Percentiles rank a stretch among this genome's conserved stretches.
Evolutionary conservation across 2,888 invertebrate species (phyloP).

Genomic region (Charanyca ferruginea): DNA sequence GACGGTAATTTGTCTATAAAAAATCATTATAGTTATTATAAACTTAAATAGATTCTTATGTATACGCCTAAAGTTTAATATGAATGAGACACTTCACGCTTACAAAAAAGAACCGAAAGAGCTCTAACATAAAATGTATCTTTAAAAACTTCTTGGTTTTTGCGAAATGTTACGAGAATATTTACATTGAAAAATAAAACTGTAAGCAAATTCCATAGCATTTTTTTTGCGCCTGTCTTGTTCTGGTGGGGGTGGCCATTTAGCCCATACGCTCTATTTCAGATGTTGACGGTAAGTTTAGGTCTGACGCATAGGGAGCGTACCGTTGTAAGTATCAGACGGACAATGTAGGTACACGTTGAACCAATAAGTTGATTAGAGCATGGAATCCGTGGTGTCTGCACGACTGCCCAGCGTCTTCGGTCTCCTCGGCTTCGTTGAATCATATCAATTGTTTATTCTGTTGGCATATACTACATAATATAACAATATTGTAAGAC

Average conservation of each 20-base stretch:
- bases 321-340: constrained; percentile 77
- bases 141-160: constrained; percentile 75
- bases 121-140: constrained; percentile 74
- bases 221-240: constrained; percentile 84
- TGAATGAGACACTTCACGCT: constrained; percentile 84
- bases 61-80: constrained; percentile 84
- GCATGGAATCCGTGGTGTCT: constrained; percentile 74
- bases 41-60: constrained; percentile 50
- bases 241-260: constrained; percentile 86
- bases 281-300: constrained; percentile 91
- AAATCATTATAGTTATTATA: constrained; percentile 53
- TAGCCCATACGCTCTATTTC: constrained; percentile 88
- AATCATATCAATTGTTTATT: constrained; percentile 60
- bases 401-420: constrained; percentile 73
- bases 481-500: constrained; percentile 37
- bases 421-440: constrained; percentile 65
- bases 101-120: constrained; percentile 69
- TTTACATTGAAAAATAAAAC: constrained; percentile 87
- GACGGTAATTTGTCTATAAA: constrained; percentile 57
- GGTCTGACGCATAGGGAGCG: constrained; percentile 83
- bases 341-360: constrained; percentile 75
- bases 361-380: constrained; percentile 69
- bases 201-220: constrained; percentile 88
- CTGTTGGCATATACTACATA: constrained; percentile 46
- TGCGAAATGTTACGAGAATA: constrained; percentile 85